Evolutionary conservation across 2,888 invertebrate species (phyloP).

Genomic region (Bedellia somnulentella): DNA sequence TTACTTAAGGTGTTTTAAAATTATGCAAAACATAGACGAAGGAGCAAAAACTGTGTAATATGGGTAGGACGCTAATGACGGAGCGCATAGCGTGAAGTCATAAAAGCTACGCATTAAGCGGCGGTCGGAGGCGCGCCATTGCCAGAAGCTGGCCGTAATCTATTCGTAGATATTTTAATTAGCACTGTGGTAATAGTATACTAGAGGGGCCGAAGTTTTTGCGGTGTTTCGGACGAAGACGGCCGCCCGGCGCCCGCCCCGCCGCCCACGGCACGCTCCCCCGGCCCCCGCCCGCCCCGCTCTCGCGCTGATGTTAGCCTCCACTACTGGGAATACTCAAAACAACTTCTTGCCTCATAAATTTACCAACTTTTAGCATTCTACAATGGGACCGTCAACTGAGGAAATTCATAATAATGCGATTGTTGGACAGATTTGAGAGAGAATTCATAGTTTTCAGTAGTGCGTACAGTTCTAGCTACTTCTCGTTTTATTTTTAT

Average conservation of each 20-base stretch:
- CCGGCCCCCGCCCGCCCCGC: conserved; percentile 6
- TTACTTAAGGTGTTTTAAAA: too few species aligned
- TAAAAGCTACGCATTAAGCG: conserved; percentile 55
- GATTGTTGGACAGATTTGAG: too few species aligned
- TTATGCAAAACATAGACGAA: conserved; percentile 20
- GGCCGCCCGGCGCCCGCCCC: conserved; percentile 12
- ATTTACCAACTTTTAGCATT: conserved; percentile 31
- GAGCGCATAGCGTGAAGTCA: conserved; percentile 55
- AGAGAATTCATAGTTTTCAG: too few species aligned
- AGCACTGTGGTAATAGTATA: conserved; percentile 51
- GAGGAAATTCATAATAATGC: too few species aligned
- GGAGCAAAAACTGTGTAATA: too few species aligned
- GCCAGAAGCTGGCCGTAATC: conserved; percentile 54
- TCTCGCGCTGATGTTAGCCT: conserved; percentile 5
- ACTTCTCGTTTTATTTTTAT: too few species aligned
- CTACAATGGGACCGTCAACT: too few species aligned
- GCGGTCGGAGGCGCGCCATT: too few species aligned
- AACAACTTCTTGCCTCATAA: conserved; percentile 33
- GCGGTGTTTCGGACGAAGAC: conserved; percentile 29
- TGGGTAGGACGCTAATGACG: conserved; percentile 52
- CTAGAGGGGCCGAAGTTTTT: conserved; percentile 43
- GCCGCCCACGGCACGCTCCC: conserved; percentile 14
- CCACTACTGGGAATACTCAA: conserved; percentile 36
- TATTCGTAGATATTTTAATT: conserved; percentile 58
- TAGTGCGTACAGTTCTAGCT: too few species aligned